These are phyloP conservation scores for Sarotherodon lohbergeri DNA, from an alignment of 2,113 vertebrate species.

Conservation along the genomic window DNA sequence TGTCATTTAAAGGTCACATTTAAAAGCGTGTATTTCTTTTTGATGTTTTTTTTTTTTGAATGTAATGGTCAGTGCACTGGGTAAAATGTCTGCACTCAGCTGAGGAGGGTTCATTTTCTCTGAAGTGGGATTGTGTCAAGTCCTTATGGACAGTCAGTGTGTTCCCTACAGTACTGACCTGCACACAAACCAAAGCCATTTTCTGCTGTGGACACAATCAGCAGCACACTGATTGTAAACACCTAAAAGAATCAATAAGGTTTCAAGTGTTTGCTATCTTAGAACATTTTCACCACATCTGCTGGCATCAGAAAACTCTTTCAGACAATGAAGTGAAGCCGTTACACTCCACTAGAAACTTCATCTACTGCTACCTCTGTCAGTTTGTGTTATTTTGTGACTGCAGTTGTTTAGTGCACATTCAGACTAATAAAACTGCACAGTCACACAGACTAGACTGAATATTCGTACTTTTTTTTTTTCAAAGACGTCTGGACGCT, in stretches of 20 bases:
- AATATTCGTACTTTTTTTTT: rapidly evolving
- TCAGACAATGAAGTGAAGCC: background rate
- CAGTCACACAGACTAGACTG: background rate
- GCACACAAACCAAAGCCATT: background rate
- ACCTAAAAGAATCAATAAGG: background rate
- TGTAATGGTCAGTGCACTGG: background rate
- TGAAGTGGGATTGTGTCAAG: background rate
- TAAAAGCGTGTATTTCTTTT: background rate
- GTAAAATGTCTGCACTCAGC: background rate
- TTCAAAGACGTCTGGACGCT: background rate
- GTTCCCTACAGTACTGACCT: background rate
- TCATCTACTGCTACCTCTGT: background rate
- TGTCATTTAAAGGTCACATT: background rate
- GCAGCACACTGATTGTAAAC: background rate
- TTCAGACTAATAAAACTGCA: background rate
- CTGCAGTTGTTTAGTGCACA: background rate
- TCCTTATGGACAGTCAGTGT: background rate
- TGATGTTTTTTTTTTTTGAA: background rate
- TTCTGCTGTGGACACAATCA: background rate
- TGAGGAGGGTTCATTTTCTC: background rate
- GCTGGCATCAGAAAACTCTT: background rate
- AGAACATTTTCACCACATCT: background rate
- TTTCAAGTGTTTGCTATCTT: background rate
- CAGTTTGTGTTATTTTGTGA: background rate
- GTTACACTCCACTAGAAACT: background rate